These are phyloP conservation scores for Acanthopagrus latus DNA, from an alignment of 2,797 vertebrate genomes.

Conservation along the genomic window DNA sequence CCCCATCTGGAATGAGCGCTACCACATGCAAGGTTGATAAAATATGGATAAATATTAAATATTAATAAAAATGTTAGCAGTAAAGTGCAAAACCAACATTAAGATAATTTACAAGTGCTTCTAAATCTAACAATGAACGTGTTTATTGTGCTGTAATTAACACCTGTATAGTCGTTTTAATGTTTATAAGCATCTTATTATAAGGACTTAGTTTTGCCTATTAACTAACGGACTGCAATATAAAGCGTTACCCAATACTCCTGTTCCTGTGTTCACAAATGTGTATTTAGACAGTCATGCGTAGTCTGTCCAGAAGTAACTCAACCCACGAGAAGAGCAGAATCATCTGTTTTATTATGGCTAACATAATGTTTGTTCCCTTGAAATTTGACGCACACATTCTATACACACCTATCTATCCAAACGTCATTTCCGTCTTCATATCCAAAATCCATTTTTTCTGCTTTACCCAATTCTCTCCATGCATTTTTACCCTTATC, in stretches of 20 bases:
- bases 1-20: too few species aligned
- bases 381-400: constrained; percentile 48
- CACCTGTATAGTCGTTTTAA: too few species aligned
- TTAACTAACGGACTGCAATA: too few species aligned
- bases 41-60: too few species aligned
- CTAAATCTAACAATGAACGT: too few species aligned
- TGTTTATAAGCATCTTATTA: too few species aligned
- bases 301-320: constrained; percentile 42
- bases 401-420: constrained; percentile 67
- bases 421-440: constrained; percentile 74
- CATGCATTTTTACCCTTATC: constrained; percentile 76
- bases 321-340: constrained; percentile 45
- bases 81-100: too few species aligned
- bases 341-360: constrained; percentile 46
- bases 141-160: too few species aligned
- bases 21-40: too few species aligned
- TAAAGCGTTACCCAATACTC: constrained; percentile 4
- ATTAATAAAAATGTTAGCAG: too few species aligned
- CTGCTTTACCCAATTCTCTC: constrained; percentile 80
- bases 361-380: constrained; percentile 35
- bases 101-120: too few species aligned
- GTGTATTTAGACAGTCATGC: constrained; percentile 43
- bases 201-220: too few species aligned
- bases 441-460: constrained; percentile 77
- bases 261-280: constrained; percentile 26